Evolutionary conservation across 2,113 vertebrate genomes (phyloP), one percentile per base, ranked within the genome.

Genomic region (Rutilus rutilus): DNA sequence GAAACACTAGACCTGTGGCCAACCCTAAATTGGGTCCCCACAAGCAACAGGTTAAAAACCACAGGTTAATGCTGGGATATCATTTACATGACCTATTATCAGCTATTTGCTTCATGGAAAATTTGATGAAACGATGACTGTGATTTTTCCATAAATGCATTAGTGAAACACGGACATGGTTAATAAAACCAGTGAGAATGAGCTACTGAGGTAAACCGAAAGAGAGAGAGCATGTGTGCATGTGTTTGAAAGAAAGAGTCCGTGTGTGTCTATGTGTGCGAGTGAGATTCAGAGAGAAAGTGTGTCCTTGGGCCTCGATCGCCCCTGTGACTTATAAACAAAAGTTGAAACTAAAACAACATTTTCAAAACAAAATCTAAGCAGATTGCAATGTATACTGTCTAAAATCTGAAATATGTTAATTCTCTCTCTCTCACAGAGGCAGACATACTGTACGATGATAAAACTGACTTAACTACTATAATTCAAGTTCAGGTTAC

Each of bases 241-340:
- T 52, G 45, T 54, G 59, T 79, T 57, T 78, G 60, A 69, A 75
- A 78, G 73, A 30, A 71, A 79, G 52, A 74, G 74, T 27, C 21
- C 27, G 60, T 77, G 62, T 69, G 64, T n/a, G n/a, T n/a, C n/a
- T n/a, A n/a, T n/a, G n/a, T n/a, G n/a, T n/a, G n/a, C n/a, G n/a
- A n/a, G n/a, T 21, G 60, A 80, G 25, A 82, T 30, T 83, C 54
- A 30, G 17, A 84, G 27, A 64, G 75, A 80, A 52, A 60, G 74
- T 19, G 80, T 80, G 75, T 80, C 85, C 87, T 80, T 52, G 64
- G 80, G 87, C 64, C 52, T 64, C 27, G n/a, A 27, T 21, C 62
- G 57, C 65, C 45, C 84, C 85, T 86, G 80, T 71, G 78, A 88
- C 87, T 87, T 78, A 65, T 19, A 15, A 81, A 82, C 64, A 82